Percentiles rank a stretch among this genome's conserved stretches.
Conservation (phyloP, 2,797 vertebrate genomes). For the Leptatherina wallacei region DNA sequence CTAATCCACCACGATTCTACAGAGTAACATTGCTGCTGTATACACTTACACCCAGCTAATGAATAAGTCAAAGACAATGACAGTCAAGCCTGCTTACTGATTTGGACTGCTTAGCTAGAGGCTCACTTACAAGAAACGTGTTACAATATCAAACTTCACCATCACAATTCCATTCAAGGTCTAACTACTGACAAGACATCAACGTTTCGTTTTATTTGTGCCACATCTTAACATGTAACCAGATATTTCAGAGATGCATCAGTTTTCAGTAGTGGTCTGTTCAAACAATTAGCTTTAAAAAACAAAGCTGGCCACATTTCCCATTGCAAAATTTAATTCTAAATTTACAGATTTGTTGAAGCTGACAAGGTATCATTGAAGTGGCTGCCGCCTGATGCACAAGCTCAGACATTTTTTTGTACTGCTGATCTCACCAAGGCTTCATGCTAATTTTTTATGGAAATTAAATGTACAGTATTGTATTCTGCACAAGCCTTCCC, state of each 20-base stretch:
- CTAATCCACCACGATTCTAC: constrained; percentile 45
- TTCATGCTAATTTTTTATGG: constrained; percentile 43
- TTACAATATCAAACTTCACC: constrained; percentile 52
- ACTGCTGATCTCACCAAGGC: constrained; percentile 36
- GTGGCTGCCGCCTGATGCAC: constrained; percentile 32
- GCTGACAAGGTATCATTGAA: constrained; percentile 35
- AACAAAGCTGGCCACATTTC: constrained; percentile 22
- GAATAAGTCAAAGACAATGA: constrained; percentile 63
- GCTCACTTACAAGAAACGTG: constrained; percentile 31
- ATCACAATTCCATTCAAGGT: constrained; percentile 53
- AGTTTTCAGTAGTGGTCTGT: constrained; percentile 4
- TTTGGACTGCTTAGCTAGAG: constrained; percentile 37
- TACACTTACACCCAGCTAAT: constrained; percentile 68
- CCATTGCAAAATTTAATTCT: constrained; percentile 3
- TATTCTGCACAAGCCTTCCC: constrained; percentile 38
- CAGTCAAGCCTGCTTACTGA: constrained; percentile 44
- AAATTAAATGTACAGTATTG: constrained; percentile 30
- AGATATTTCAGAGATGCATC: constrained; percentile 27
- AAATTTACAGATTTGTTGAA: constrained; percentile 13
- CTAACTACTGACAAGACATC: constrained; percentile 35
- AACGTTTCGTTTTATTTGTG: constrained; percentile 45
- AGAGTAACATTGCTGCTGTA: constrained; percentile 45
- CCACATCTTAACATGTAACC: constrained; percentile 32
- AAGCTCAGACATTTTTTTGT: constrained; percentile 25
- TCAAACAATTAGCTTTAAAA: constrained; percentile 33